phyloP scores from a whole-genome alignment of 2,113 vertebrate genomes.

The Ceyx cyanopectus region DNA sequence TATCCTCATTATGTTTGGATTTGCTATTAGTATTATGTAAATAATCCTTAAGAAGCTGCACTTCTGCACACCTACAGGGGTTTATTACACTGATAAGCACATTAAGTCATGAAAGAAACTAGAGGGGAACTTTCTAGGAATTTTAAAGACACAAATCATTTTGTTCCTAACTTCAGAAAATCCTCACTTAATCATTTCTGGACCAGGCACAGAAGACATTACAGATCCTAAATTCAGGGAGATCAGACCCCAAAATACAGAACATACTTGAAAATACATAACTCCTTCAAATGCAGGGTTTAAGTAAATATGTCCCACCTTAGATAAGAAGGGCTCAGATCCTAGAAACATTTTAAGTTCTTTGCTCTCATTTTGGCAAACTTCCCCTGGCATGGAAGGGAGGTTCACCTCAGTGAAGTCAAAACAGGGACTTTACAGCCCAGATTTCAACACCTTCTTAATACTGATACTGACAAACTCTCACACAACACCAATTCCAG shows the following conservation, averaged over 20 bases:
- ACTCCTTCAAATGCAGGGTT: neutral
- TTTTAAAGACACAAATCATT: neutral
- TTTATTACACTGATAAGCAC: neutral
- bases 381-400: neutral
- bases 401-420: neutral
- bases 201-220: neutral
- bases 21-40: neutral
- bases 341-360: neutral
- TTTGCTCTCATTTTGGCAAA: neutral
- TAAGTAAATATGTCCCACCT: neutral
- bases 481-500: neutral
- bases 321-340: neutral
- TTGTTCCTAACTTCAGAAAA: neutral
- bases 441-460: neutral
- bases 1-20: neutral
- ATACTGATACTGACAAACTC: neutral
- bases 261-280: fast-evolving
- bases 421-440: neutral
- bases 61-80: neutral
- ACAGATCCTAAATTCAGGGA: neutral
- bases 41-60: neutral
- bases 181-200: neutral
- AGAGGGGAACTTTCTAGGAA: neutral
- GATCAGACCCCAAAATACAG: fast-evolving
- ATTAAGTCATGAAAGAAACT: fast-evolving